Conservation (phyloP, 2,113 vertebrate species). For the Cercopithecus mona region DNA sequence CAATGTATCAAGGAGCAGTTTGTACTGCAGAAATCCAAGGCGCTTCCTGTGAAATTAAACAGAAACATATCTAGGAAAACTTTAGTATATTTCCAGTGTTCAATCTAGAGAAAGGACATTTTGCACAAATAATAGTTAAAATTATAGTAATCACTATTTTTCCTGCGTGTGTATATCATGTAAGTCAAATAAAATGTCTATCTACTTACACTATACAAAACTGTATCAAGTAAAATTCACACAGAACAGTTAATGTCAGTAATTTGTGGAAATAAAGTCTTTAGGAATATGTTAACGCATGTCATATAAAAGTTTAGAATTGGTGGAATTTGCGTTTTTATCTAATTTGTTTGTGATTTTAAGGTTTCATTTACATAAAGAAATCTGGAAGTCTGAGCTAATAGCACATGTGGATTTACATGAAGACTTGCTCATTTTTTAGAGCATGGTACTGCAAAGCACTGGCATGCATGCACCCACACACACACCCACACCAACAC, state of each 20-base stretch:
- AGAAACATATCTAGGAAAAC: not conserved
- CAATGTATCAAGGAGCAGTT: not conserved
- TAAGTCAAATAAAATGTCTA: not conserved
- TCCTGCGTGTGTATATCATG: not conserved
- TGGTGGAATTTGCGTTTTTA: not conserved
- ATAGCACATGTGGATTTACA: not conserved
- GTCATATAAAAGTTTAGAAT: not conserved
- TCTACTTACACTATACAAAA: not conserved
- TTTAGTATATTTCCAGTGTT: not conserved
- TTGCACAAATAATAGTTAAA: constrained; percentile 32
- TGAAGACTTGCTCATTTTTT: not conserved
- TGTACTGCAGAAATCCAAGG: not conserved
- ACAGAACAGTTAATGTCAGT: not conserved
- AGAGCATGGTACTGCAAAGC: not conserved
- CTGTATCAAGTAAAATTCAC: not conserved
- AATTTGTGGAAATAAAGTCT: constrained; percentile 6
- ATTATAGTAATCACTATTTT: not conserved
- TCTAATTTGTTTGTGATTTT: not conserved
- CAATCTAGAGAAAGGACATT: not conserved
- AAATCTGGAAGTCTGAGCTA: not conserved
- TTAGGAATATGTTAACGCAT: not conserved
- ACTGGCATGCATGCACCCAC: rapidly evolving
- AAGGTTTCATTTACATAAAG: not conserved
- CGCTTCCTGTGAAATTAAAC: not conserved
- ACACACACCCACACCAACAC: too few species aligned